These are phyloP conservation scores for Neosilurus mollespiculum DNA, from an alignment of 2,797 vertebrate genomes.

Conservation along the genomic window DNA sequence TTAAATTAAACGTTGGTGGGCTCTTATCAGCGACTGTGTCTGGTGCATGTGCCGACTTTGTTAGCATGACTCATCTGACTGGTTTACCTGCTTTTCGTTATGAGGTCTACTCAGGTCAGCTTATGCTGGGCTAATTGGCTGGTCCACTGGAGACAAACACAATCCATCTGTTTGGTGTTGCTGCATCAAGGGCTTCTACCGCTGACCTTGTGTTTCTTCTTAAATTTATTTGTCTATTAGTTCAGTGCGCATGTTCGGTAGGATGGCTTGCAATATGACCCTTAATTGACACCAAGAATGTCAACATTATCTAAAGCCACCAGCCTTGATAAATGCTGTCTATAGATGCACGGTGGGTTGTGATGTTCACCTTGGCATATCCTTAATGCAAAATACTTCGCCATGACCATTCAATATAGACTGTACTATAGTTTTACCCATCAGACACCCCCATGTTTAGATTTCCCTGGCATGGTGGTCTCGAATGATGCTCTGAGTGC, in stretches of 20 bases:
- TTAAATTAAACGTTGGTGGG: constrained; percentile 38
- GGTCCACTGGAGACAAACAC: neutral
- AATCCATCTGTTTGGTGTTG: neutral
- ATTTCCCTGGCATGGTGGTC: neutral
- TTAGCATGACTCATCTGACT: constrained; percentile 40
- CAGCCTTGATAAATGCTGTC: neutral
- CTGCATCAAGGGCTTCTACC: neutral
- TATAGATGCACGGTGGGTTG: neutral
- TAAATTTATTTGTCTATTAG: neutral
- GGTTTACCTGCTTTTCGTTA: constrained; percentile 33
- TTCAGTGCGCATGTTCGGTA: neutral
- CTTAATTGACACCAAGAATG: neutral
- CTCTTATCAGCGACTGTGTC: constrained; percentile 32
- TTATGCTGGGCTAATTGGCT: constrained; percentile 30
- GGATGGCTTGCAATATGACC: neutral
- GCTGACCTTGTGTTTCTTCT: neutral
- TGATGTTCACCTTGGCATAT: neutral
- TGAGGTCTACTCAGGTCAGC: constrained; percentile 30
- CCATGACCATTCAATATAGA: neutral
- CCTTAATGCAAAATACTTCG: neutral
- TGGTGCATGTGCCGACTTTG: constrained; percentile 19
- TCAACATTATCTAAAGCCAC: neutral
- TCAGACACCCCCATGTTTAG: constrained; percentile 10
- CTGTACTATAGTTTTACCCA: neutral
- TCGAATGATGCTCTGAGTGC: constrained; percentile 7